Percentiles rank a stretch among this genome's conserved stretches.
These are phyloP conservation scores for Ondatra zibethicus DNA, from an alignment of 2,113 vertebrate genomes.

Conservation along the genomic window DNA sequence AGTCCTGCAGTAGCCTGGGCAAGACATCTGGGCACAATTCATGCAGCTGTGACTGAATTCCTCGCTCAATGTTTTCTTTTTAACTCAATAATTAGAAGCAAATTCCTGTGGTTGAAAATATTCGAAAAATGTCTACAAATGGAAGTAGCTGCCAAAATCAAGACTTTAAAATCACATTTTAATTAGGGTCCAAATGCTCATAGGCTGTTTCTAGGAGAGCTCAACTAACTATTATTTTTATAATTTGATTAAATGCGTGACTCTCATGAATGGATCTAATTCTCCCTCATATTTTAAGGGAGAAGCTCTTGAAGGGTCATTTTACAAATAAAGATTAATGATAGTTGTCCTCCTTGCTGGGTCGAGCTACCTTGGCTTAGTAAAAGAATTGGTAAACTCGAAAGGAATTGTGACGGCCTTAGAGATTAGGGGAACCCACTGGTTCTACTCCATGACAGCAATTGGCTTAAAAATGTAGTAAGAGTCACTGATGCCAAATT, in stretches of 20 bases:
- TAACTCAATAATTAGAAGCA: slow-evolving; percentile 58
- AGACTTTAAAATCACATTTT: slow-evolving; percentile 46
- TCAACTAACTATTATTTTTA: slow-evolving; percentile 46
- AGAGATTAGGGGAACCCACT: background rate
- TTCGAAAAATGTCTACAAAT: slow-evolving; percentile 48
- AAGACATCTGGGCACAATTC: slow-evolving; percentile 20
- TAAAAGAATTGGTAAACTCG: slow-evolving; percentile 16
- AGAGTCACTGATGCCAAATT: background rate
- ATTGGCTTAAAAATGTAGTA: background rate
- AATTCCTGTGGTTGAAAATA: slow-evolving; percentile 55
- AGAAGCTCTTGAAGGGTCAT: background rate
- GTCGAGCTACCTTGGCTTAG: background rate
- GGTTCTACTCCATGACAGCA: background rate
- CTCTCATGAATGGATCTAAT: background rate
- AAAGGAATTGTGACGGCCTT: background rate
- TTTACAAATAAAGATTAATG: slow-evolving; percentile 17
- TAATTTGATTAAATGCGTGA: slow-evolving; percentile 31
- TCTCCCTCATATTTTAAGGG: slow-evolving; percentile 40
- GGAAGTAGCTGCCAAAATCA: background rate
- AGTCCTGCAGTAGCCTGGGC: background rate
- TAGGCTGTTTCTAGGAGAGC: background rate
- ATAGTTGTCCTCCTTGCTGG: background rate
- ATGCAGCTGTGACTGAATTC: slow-evolving; percentile 49
- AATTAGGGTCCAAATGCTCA: slow-evolving; percentile 4
- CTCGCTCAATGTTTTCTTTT: slow-evolving; percentile 26